Evolutionary conservation across 1,140 invertebrate genomes (phyloP), one percentile per base, ranked within the genome.

Genomic region (Zaprionus nigranus): DNA sequence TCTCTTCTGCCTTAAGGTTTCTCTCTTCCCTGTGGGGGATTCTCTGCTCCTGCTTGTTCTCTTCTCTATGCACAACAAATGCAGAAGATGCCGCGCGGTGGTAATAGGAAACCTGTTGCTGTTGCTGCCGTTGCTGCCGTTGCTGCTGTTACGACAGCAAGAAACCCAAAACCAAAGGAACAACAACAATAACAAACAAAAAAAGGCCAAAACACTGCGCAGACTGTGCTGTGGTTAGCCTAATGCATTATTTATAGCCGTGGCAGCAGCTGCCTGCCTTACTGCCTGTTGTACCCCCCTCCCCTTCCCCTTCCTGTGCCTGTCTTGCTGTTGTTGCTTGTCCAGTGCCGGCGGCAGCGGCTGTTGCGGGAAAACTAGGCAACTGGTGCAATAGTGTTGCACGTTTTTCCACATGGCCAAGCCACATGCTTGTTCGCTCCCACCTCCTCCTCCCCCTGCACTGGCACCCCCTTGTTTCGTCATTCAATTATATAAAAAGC

Each of bases 201-300:
- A 64, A 56, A 49, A 75, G 60, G 60, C 64, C 51, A 79, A 79
- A 74, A 59, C 74, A 54, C 46, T 51, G 51, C 61, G 53, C 40
- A 34, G 62, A 63, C 68, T 77, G 78, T 22, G 78, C 68, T 77
- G 78, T 28, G 78, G 78, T 80, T 80, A 68, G 65, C 69, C 69
- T 80, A 80, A 80, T 80, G 78, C 69, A 80, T 80, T 80, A 78
- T 80, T 80, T 80, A 80, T 80, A 69, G 78, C 53, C 65, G n/a
- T 49, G 51, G 46, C 62, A 43, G 63, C 63, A 60, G 70, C 62
- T 54, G 63, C 51, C n/a, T 43, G n/a, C 11, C 12, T 15, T 1
- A 36, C 57, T 57, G 62, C 34, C 51, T 53, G 62, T 26, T 67
- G 38, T 36, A 15, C 6, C 24, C 15, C 40, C 28, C 26, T 3